phyloP scores from a whole-genome alignment of 1,140 invertebrate species.

The Philopotamus ludificatus region DNA sequence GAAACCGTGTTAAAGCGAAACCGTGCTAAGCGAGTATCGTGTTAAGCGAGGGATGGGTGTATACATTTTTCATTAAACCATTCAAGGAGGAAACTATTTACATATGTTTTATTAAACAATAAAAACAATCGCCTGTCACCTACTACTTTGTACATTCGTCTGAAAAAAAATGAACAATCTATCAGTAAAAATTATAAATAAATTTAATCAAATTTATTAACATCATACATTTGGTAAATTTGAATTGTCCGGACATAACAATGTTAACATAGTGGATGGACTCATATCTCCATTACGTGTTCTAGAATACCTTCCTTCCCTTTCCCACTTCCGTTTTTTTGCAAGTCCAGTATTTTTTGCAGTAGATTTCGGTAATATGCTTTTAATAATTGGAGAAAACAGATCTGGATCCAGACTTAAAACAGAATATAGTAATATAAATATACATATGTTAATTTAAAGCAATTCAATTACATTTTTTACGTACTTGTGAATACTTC shows the following conservation, averaged over 20 bases:
- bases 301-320: neutral
- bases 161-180: neutral
- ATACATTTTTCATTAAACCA: too few species aligned
- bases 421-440: slow-evolving; percentile 12
- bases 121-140: too few species aligned
- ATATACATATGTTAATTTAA: neutral
- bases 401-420: slow-evolving; percentile 51
- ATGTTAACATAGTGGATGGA: slow-evolving; percentile 15
- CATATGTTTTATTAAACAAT: too few species aligned
- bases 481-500: neutral
- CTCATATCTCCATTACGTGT: neutral
- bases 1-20: too few species aligned
- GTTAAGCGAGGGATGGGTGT: too few species aligned
- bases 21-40: too few species aligned
- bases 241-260: neutral
- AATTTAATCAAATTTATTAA: neutral
- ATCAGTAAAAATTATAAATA: neutral
- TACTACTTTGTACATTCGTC: neutral
- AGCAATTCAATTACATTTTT: neutral
- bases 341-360: slow-evolving; percentile 32
- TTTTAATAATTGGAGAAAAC: slow-evolving; percentile 49
- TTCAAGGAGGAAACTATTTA: too few species aligned
- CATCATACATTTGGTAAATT: neutral
- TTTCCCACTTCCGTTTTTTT: neutral
- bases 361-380: slow-evolving; percentile 44